These are phyloP conservation scores for Anabas testudineus DNA, from an alignment of 2,797 vertebrate genomes.

Conservation along the genomic window DNA sequence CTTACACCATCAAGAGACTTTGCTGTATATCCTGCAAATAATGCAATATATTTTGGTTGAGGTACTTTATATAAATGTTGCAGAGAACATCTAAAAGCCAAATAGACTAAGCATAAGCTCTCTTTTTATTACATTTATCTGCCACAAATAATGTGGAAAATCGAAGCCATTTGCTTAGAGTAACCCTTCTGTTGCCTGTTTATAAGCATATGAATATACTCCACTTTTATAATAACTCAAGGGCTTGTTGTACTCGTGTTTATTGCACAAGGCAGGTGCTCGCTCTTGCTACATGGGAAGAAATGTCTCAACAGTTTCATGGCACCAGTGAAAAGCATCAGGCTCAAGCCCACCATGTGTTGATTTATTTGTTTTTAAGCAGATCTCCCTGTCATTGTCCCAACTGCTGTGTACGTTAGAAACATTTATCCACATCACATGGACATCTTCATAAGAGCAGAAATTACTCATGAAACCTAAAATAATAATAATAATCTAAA, in stretches of 20 bases:
- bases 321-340: conserved; percentile 45
- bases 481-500: conserved; percentile 56
- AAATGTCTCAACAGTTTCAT: conserved; percentile 45
- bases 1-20: conserved; percentile 49
- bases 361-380: conserved; percentile 60
- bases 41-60: conserved; percentile 19
- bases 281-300: conserved; percentile 33
- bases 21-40: conserved; percentile 35
- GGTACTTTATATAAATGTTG: conserved; percentile 19
- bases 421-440: conserved; percentile 49
- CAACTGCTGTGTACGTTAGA: conserved; percentile 46
- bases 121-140: conserved; percentile 21
- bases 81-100: conserved; percentile 3
- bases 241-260: conserved; percentile 66
- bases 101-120: conserved; percentile 16
- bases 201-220: conserved; percentile 75
- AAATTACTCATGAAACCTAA: conserved; percentile 67
- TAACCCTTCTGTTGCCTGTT: conserved; percentile 32
- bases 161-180: conserved; percentile 28
- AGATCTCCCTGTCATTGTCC: conserved; percentile 62
- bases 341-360: conserved; percentile 53
- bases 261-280: conserved; percentile 76
- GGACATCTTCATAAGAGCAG: conserved; percentile 48
- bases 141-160: conserved; percentile 22
- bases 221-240: conserved; percentile 72